Conservation (phyloP, 1,140 invertebrate species). For the Hyposmocoma kahamanoa region DNA sequence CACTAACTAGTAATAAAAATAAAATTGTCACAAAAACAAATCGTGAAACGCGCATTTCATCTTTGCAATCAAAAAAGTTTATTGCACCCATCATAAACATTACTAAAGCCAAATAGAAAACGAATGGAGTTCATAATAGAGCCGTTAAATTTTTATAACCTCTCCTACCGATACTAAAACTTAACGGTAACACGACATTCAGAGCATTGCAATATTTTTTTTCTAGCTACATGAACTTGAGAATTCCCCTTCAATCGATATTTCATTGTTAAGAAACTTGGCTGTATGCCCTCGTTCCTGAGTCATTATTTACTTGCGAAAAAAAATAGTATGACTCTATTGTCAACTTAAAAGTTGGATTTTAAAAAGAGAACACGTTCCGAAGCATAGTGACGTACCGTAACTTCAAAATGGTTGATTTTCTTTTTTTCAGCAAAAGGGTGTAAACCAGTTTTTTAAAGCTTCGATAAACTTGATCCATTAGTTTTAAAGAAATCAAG, state of each 20-base stretch:
- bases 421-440: slow-evolving; percentile 20
- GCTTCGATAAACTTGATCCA: slow-evolving; percentile 12
- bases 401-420: slow-evolving; percentile 24
- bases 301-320: slow-evolving; percentile 37
- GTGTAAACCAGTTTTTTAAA: slow-evolving; percentile 23
- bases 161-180: slow-evolving; percentile 21
- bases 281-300: slow-evolving; percentile 32
- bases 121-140: slow-evolving; percentile 40
- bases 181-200: slow-evolving; percentile 19
- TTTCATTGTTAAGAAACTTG: slow-evolving; percentile 35
- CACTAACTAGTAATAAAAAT: too few species aligned
- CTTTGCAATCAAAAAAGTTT: too few species aligned
- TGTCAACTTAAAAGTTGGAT: slow-evolving; percentile 24
- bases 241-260: slow-evolving; percentile 31
- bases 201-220: slow-evolving; percentile 19
- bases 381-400: slow-evolving; percentile 9
- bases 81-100: too few species aligned
- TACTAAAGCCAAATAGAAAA: too few species aligned
- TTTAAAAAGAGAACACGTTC: slow-evolving; percentile 22
- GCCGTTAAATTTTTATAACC: slow-evolving; percentile 42
- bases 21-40: too few species aligned
- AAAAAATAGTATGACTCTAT: slow-evolving; percentile 29
- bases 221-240: slow-evolving; percentile 5
- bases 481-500: too few species aligned
- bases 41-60: too few species aligned